Percentiles rank a stretch among this genome's conserved stretches.
phyloP scores from a whole-genome alignment of 2,888 invertebrate genomes.

The Synergus umbraculus region DNA sequence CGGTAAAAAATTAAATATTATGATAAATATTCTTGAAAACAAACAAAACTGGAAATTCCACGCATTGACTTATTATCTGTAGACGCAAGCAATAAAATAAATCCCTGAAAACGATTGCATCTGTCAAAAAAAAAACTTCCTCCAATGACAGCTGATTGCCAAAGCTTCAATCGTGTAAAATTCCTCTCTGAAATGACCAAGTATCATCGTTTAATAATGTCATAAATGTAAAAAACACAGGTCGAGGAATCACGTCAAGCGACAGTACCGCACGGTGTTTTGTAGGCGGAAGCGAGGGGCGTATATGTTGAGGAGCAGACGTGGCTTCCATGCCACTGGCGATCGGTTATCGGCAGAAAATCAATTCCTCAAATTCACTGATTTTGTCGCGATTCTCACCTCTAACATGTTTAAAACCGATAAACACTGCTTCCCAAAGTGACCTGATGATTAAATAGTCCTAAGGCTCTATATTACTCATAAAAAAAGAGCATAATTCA shows the following conservation, averaged over 20 bases:
- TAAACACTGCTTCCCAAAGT: background rate
- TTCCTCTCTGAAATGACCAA: slow-evolving; percentile 33
- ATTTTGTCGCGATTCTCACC: background rate
- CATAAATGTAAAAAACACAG: slow-evolving; percentile 32
- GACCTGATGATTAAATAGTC: background rate
- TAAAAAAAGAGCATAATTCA: background rate
- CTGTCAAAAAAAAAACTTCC: background rate
- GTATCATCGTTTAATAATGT: background rate
- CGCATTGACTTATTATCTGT: background rate
- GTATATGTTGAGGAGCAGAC: slow-evolving; percentile 55
- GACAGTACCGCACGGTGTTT: slow-evolving; percentile 37
- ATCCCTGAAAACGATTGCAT: background rate
- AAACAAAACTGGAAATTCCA: background rate
- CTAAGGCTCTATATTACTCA: background rate
- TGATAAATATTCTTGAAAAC: background rate
- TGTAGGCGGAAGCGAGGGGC: slow-evolving; percentile 65
- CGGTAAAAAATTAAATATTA: background rate
- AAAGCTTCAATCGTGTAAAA: background rate
- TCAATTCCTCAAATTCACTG: slow-evolving; percentile 27
- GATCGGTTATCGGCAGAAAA: slow-evolving; percentile 43
- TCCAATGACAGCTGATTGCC: background rate
- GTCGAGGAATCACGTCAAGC: slow-evolving; percentile 37
- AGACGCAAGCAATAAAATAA: background rate
- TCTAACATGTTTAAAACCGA: background rate
- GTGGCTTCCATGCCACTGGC: slow-evolving; percentile 41